Evolutionary conservation across 2,888 invertebrate species (phyloP), one percentile per base, ranked within the genome.

Genomic region (Epinotia brunnichana): DNA sequence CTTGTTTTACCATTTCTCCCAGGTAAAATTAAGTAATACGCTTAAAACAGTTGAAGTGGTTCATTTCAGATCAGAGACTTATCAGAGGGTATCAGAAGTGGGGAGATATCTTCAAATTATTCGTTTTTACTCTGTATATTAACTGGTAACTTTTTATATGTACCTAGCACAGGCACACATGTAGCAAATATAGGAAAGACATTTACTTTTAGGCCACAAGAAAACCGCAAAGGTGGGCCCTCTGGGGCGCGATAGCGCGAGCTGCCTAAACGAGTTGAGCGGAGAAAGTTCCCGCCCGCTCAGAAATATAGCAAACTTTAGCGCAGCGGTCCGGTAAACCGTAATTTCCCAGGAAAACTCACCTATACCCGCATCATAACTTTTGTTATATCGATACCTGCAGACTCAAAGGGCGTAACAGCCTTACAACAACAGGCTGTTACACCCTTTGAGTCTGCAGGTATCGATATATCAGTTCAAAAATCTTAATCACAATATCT

Each of bases 251-350:
- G 81, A 85, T 89, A 85, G 80, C 81, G 76, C 79, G 76, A 76
- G 79, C 84, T 79, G 80, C 83, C 81, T 84, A 87, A 89, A 87
- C 85, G 88, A 87, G 86, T 85, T 81, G 82, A 80, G 82, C 80
- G 76, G 81, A 78, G 77, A 84, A 90, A 90, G 82, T 89, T 89
- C 81, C 80, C 80, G 83, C 80, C 77, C 81, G 80, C 82, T 82
- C 82, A 85, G 83, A 83, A 83, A 86, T 85, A 82, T 82, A 80
- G 78, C 77, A 78, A 81, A 80, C 79, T 84, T 81, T 74, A 80
- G 57, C 41, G 75, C 77, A 74, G 74, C 76, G 81, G 77, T 80
- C 80, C 76, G 79, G 80, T 80, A 78, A 83, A 81, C 82, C 80
- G 80, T 81, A 81, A 77, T 80, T 79, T 77, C 75, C 74, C 73